Evolutionary conservation across 2,113 vertebrate species (phyloP), one percentile per base, ranked within the genome.

Genomic region (Urocitellus parryii): DNA sequence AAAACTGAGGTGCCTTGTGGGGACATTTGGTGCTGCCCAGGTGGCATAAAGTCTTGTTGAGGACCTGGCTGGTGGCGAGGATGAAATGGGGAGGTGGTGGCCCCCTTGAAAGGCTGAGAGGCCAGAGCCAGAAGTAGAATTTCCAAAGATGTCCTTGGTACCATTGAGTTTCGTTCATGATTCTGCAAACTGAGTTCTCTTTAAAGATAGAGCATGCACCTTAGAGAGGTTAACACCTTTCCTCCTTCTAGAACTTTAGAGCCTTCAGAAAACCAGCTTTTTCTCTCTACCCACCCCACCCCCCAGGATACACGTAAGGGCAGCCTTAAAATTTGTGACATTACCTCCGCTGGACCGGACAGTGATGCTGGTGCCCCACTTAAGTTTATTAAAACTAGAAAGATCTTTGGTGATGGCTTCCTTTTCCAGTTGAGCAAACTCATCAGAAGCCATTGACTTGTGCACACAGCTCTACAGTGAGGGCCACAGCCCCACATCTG

Each of bases 111-210:
- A 85, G 45, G 20, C 37, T 22, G 14, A 94, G 56, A 92, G 65
- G 53, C 29, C n/a, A 58, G 56, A 78, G 16, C 34, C 48, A 53
- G 56, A 73, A 39, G 13, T 81, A 73, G 67, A 58, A 70, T 83
- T 92, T 90, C 63, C 85, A 74, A 95, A 82, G 53, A 48, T 2
- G 18, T 5, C 13, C n/a, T 56, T 34, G 61, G 10, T 53, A 61
- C 58, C 9, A 58, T 81, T 92, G 70, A 53, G 83, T 81, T 92
- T 78, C 39, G 83, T 88, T 92, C 18, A 88, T 42, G 70, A 45
- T 84, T 93, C 13, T 91, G 42, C 51, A 90, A 67, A 67, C 12
- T 84, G 80, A 74, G 74, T 45, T 91, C 79, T 89, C 24, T 94
- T 72, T 94, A 92, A 84, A 92, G 61, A 73, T 78, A 25, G 81